phyloP scores from a whole-genome alignment of 2,888 invertebrate species.

The Uropetala carovei region DNA sequence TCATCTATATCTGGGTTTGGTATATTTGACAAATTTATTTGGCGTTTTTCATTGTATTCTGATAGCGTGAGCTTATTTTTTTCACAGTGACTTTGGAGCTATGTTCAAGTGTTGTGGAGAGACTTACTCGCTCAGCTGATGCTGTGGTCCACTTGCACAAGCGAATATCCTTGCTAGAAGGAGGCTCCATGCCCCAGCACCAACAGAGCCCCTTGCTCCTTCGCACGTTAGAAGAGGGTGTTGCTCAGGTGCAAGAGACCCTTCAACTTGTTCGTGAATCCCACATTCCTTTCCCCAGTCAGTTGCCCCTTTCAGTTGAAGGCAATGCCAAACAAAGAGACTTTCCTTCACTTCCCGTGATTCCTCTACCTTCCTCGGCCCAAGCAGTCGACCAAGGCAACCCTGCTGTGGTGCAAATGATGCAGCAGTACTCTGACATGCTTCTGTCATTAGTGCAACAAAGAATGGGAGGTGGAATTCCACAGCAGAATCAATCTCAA shows the following conservation, averaged over 20 bases:
- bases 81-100: constrained; percentile 80
- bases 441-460: constrained; percentile 80
- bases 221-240: constrained; percentile 73
- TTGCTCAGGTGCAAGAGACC: constrained; percentile 75
- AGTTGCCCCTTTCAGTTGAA: constrained; percentile 42
- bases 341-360: constrained; percentile 73
- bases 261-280: constrained; percentile 71
- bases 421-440: constrained; percentile 81
- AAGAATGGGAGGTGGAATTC: constrained; percentile 74
- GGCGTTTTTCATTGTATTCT: no score
- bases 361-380: constrained; percentile 75
- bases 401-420: constrained; percentile 76
- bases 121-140: constrained; percentile 82
- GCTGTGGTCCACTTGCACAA: constrained; percentile 85
- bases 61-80: not conserved
- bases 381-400: constrained; percentile 76
- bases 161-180: constrained; percentile 78
- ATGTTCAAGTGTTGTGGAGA: constrained; percentile 80
- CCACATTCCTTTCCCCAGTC: constrained; percentile 67
- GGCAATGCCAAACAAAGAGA: constrained; percentile 70
- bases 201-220: constrained; percentile 64
- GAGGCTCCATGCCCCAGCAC: constrained; percentile 68
- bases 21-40: no score
- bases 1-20: no score
- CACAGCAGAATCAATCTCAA: constrained; percentile 39